Evolutionary conservation across 2,113 vertebrate genomes (phyloP), one percentile per base, ranked within the genome.

Genomic region (Pelusios castaneus): DNA sequence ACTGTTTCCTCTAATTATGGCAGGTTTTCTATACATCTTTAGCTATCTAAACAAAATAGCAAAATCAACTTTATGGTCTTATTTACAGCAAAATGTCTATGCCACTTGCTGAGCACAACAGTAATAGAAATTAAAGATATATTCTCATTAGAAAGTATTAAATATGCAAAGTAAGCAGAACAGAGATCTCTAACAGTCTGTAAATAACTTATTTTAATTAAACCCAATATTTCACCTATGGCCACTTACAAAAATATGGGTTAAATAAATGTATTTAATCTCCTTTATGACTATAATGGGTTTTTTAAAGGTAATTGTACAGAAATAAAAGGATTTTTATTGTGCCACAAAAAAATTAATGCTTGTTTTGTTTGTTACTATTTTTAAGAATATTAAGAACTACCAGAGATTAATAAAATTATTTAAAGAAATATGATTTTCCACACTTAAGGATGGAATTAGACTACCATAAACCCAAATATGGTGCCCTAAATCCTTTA

Each of bases 51-150:
- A 76, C 41, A 29, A 0, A 1, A 31, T 0, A 2, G 0, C 0
- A 13, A 0, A 0, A 3, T 2, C 29, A 5, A 45, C 63, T 41
- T 5, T 47, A 0, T 13, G 0, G 0, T 29, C 21, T 16, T n/a
- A 43, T 45, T 27, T 10, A 56, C 8, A 25, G 43, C 41, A 31
- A 9, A 43, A 41, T 34, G 45, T n/a, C 29, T 1, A 1, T 0
- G 19, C 43, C 1, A 31, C 58, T 60, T 29, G 55, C 52, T 8
- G 51, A 49, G 86, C 8, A 0, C 56, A 77, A 63, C 11, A 1
- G 0, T 77, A 19, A 19, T 25, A 34, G 4, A 17, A 43, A n/a
- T 10, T 49, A 81, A 8, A 22, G 16, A 80, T n/a, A 9, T 22
- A 1, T 12, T 73, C 19, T 77, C 27, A 55, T n/a, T 3, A 19